Percentiles rank a stretch among this genome's conserved stretches.
These are phyloP conservation scores for Lepidurus packardi DNA, from an alignment of 1,140 invertebrate species.

Conservation along the genomic window DNA sequence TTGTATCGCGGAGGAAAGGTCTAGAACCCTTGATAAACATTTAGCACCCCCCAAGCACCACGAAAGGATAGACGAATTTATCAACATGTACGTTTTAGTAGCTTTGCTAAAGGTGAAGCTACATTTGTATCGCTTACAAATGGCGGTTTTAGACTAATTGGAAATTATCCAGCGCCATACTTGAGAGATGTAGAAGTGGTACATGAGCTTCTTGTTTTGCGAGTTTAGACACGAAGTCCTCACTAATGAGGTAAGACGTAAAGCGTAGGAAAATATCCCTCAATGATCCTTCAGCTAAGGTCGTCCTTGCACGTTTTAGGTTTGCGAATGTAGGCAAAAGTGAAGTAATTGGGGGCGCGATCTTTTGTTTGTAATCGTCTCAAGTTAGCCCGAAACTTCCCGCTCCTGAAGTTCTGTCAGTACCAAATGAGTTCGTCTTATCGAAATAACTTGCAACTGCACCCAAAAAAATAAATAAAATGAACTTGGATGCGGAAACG, in stretches of 20 bases:
- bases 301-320: background rate
- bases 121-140: background rate
- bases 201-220: background rate
- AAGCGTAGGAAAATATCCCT: background rate
- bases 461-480: too few species aligned
- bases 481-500: too few species aligned
- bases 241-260: constrained; percentile 7
- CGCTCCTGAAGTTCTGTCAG: too few species aligned
- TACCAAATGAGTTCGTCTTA: too few species aligned
- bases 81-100: background rate
- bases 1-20: background rate
- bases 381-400: too few species aligned
- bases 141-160: background rate
- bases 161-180: background rate
- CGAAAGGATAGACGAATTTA: background rate
- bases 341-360: background rate
- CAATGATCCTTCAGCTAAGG: background rate
- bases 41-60: background rate
- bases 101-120: background rate
- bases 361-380: background rate
- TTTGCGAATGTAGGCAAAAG: background rate
- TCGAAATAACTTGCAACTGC: too few species aligned
- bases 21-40: background rate
- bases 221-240: background rate
- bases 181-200: background rate